Conservation (phyloP, 2,888 invertebrate genomes). For the Onchidella celtica region DNA sequence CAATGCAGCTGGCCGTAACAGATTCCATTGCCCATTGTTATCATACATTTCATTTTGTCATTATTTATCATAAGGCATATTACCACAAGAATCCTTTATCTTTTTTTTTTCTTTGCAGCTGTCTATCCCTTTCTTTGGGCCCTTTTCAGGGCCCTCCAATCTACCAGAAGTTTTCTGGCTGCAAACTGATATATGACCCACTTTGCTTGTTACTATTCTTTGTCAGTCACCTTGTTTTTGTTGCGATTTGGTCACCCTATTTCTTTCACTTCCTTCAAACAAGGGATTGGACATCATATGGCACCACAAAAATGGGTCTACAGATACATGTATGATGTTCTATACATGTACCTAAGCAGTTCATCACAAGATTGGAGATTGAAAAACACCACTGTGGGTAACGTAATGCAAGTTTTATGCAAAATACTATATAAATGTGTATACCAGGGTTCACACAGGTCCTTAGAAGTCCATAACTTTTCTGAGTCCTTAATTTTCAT, state of each 20-base stretch:
- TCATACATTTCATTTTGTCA: background rate
- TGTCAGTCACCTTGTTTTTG: background rate
- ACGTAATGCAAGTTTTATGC: too few species aligned
- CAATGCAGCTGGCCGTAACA: conserved; percentile 42
- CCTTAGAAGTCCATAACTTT: too few species aligned
- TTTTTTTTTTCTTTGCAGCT: conserved; percentile 34
- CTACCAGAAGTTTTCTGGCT: conserved; percentile 57
- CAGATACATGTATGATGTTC: too few species aligned
- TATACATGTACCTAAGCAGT: too few species aligned
- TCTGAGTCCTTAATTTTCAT: too few species aligned
- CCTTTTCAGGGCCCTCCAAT: conserved; percentile 76
- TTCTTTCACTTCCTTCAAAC: too few species aligned
- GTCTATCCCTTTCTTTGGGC: conserved; percentile 65
- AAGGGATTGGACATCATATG: too few species aligned
- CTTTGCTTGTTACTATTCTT: background rate
- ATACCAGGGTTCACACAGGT: too few species aligned
- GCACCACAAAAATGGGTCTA: too few species aligned
- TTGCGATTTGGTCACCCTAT: background rate
- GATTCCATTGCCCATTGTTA: conserved; percentile 24
- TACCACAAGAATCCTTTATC: conserved; percentile 34
- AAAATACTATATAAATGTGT: too few species aligned
- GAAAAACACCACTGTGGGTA: too few species aligned
- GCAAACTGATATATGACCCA: conserved; percentile 16
- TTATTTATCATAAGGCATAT: conserved; percentile 20
- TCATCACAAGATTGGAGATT: too few species aligned